Base-by-base conservation (phyloP, 64 coral and sea anemone genomes). In the Exaiptasia diaphana region DNA sequence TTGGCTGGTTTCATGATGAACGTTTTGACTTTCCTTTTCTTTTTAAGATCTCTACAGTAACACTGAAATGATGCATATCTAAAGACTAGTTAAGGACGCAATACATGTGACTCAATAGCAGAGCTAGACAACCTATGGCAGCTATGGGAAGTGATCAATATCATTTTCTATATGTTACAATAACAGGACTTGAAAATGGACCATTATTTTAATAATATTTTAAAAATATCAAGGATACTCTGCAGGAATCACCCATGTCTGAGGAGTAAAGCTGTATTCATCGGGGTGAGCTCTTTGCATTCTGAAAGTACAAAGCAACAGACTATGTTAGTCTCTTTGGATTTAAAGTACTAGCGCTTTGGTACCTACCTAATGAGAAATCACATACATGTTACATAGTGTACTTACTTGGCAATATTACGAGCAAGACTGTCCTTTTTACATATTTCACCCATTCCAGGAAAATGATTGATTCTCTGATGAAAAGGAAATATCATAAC, bases 141-240 rank as follows among this genome's bases (percentile, higher is more conserved):
- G n/a, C n/a, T n/a, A n/a, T n/a, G n/a, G n/a, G n/a, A n/a, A n/a
- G n/a, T n/a, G n/a, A n/a, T n/a, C n/a, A n/a, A n/a, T n/a, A n/a
- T n/a, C n/a, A n/a, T n/a, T n/a, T n/a, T n/a, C n/a, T n/a, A n/a
- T n/a, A n/a, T n/a, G n/a, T n/a, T n/a, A n/a, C n/a, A n/a, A n/a
- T n/a, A n/a, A n/a, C n/a, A n/a, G n/a, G n/a, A n/a, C n/a, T n/a
- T n/a, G n/a, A n/a, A n/a, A n/a, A n/a, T n/a, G n/a, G n/a, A n/a
- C n/a, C n/a, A n/a, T n/a, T n/a, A n/a, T n/a, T n/a, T n/a, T n/a
- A n/a, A n/a, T n/a, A n/a, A n/a, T n/a, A n/a, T n/a, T n/a, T n/a
- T n/a, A n/a, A n/a, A n/a, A n/a, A n/a, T n/a, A n/a, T n/a, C n/a
- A 88, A 99, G 85, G 94, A 99, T 99, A 99, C 94, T 99, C 89